Base-by-base conservation (phyloP, 2,797 vertebrate species). In the Coccyzus lansbergi region DNA sequence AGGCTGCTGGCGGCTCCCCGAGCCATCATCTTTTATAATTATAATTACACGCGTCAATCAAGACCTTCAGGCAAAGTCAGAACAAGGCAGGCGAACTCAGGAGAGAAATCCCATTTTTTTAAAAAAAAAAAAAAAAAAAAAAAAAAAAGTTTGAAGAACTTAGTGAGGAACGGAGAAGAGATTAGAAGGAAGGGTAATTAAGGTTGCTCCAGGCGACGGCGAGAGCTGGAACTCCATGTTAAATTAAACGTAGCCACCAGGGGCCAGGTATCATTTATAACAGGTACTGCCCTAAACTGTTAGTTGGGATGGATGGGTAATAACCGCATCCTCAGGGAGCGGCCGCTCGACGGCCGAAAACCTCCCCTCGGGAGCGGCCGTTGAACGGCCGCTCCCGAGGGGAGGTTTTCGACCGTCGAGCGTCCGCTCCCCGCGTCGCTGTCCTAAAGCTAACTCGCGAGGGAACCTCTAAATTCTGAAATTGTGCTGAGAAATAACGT, bases 1-100 rank as follows among this genome's bases (percentile, higher is more conserved):
- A 97, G 97, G 97, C 96, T 97, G 92, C 93, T 83, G 95, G 94
- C 97, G 94, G 95, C 93, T 97, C 97, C 97, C 97, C 28, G 75
- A 97, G 97, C 97, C 97, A 92, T 97, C 97, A 96, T 95, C 92
- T 96, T 95, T 88, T 86, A 96, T 97, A 94, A 97, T 97, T 97
- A 96, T 95, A 97, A 95, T 95, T 96, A 93, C 88, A 85, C 82
- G 93, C 96, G 97, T 97, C 97, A 97, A 96, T 97, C 97, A 97
- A 97, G 91, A 94, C 96, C 94, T 94, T 92, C 90, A 94, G 96
- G 93, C 96, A 80, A 96, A 97, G 97, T 97, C 95, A 95, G 96
- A 96, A 83, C 74, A 58, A 94, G 94, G 81, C 93, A 96, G 90
- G 78, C 85, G 84, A 97, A 93, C 95, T 96, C 96, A 14, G 89